Evolutionary conservation across 2,888 invertebrate species (phyloP).

Genomic region (Nemoura dubitans): DNA sequence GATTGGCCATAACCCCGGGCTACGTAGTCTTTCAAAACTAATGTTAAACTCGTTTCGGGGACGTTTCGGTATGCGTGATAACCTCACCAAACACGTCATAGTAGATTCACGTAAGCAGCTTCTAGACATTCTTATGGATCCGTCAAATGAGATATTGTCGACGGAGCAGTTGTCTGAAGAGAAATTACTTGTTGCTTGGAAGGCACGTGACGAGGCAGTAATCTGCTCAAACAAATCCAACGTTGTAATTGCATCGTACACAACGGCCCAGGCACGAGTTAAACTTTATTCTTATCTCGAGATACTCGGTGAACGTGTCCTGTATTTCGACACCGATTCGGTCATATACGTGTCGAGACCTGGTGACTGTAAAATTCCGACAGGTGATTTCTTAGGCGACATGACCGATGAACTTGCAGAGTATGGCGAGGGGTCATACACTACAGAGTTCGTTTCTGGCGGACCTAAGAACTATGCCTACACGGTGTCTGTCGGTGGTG

Average conservation of each 20-base stretch:
- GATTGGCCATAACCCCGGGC: conserved; percentile 50
- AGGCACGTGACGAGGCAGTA: too few species aligned
- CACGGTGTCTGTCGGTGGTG: too few species aligned
- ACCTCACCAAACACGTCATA: not conserved
- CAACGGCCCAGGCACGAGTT: conserved; percentile 56
- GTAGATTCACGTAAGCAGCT: not conserved
- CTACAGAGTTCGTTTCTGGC: conserved; percentile 56
- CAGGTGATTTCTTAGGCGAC: conserved; percentile 56
- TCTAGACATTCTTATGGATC: not conserved
- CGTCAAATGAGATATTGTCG: conserved; percentile 2
- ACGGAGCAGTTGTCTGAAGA: too few species aligned
- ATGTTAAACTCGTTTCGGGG: conserved; percentile 53
- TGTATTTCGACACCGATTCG: conserved; percentile 58
- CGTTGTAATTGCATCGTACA: conserved; percentile 57
- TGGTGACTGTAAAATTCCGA: not conserved
- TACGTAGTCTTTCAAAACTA: conserved; percentile 51
- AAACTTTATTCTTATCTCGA: conserved; percentile 56
- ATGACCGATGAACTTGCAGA: conserved; percentile 56
- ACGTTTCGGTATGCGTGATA: conserved; percentile 14
- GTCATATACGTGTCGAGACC: conserved; percentile 53
- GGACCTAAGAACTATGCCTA: conserved; percentile 57
- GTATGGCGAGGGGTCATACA: conserved; percentile 54
- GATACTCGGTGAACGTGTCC: conserved; percentile 53
- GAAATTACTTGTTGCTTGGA: too few species aligned
- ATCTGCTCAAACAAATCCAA: too few species aligned